Conservation (phyloP, 2,113 vertebrate genomes). For the Ploceus nigricollis region DNA sequence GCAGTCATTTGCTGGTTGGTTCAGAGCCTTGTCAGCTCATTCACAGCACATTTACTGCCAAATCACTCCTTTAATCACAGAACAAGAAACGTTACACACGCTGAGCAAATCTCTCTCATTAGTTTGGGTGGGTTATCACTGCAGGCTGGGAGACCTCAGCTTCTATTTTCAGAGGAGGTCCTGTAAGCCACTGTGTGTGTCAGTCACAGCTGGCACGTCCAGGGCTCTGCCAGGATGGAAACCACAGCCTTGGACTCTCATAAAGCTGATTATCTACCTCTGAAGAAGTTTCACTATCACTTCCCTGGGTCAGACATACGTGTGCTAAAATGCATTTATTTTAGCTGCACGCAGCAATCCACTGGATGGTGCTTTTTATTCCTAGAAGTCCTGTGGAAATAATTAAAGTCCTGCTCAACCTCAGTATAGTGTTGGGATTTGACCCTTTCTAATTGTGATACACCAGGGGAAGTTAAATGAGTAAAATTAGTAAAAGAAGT, state of each 20-base stretch:
- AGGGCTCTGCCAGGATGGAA: background rate
- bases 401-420: background rate
- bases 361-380: background rate
- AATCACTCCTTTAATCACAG: conserved; percentile 56
- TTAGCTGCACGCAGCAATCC: rapidly evolving
- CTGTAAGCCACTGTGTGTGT: background rate
- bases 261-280: background rate
- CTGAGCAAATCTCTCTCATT: conserved; percentile 5
- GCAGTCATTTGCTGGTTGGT: conserved; percentile 42
- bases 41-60: conserved; percentile 54
- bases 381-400: background rate
- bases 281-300: background rate
- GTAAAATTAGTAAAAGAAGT: background rate
- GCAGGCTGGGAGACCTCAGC: background rate
- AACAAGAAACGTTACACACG: background rate
- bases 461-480: background rate
- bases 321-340: background rate
- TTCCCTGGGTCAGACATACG: background rate
- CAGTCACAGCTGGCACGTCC: background rate
- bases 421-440: background rate
- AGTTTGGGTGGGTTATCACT: background rate
- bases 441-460: background rate
- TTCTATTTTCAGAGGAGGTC: background rate
- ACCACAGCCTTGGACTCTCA: background rate
- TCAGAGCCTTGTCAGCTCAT: conserved; percentile 27